Percentiles rank a stretch among this genome's conserved stretches.
phyloP scores from a whole-genome alignment of 2,797 vertebrate species.

The Ciconia nigra region DNA sequence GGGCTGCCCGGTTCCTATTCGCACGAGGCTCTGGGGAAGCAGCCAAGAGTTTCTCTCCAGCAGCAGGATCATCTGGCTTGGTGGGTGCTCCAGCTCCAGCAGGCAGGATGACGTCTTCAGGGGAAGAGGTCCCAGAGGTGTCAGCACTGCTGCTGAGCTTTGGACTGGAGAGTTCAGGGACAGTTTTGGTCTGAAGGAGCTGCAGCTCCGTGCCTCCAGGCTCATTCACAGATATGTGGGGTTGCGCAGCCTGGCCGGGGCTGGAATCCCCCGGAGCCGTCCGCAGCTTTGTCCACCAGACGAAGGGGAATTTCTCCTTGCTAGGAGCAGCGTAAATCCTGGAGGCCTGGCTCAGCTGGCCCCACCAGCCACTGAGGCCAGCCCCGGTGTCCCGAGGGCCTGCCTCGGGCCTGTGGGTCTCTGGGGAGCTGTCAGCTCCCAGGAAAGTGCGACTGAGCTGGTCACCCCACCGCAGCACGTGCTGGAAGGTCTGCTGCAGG shows the following conservation, averaged over 20 bases:
- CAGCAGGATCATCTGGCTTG: slow-evolving; percentile 8
- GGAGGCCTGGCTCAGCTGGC: slow-evolving; percentile 71
- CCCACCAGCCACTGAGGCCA: slow-evolving; percentile 69
- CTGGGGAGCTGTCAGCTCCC: background rate
- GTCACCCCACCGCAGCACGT: slow-evolving; percentile 83
- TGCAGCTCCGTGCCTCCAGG: background rate
- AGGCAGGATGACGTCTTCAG: slow-evolving; percentile 37
- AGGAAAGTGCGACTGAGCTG: slow-evolving; percentile 77
- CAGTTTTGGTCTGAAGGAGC: slow-evolving; percentile 11
- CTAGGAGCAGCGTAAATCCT: slow-evolving; percentile 53
- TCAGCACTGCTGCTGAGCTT: background rate
- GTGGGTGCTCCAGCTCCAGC: slow-evolving; percentile 1
- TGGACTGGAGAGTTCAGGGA: background rate
- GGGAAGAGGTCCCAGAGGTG: background rate
- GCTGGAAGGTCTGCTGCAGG: slow-evolving; percentile 86
- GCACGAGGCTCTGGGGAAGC: background rate
- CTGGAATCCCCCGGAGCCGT: background rate
- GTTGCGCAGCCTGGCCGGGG: rapidly evolving
- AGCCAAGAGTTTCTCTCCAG: slow-evolving; percentile 73
- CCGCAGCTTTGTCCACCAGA: slow-evolving; percentile 59
- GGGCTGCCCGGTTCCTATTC: background rate
- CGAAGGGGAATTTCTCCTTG: slow-evolving; percentile 34
- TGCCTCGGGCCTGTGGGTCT: background rate
- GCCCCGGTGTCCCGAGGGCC: background rate
- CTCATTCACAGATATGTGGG: rapidly evolving